phyloP scores from a whole-genome alignment of 2,888 invertebrate genomes.

The Sylvicola cinctus region DNA sequence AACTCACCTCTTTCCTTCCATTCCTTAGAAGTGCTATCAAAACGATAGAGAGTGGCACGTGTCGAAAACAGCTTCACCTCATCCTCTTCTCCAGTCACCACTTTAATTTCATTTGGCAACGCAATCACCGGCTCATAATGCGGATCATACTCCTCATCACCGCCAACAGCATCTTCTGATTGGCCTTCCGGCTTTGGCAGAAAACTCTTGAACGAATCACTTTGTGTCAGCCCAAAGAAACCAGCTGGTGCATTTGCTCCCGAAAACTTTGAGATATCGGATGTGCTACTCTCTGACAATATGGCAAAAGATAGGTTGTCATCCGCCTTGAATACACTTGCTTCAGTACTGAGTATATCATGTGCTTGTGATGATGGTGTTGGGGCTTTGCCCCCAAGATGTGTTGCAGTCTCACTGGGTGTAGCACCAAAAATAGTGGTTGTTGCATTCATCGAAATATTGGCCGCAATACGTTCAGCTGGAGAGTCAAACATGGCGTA shows the following conservation, averaged over 20 bases:
- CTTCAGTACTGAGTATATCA: too few relatives aligned
- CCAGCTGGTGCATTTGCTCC: slow-evolving; percentile 8
- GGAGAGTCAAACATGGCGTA: too few relatives aligned
- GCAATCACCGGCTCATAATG: slow-evolving; percentile 82
- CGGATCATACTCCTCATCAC: slow-evolving; percentile 48
- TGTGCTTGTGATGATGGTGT: too few relatives aligned
- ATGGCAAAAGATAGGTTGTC: too few relatives aligned
- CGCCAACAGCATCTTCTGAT: slow-evolving; percentile 20
- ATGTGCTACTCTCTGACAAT: too few relatives aligned
- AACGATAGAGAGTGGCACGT: slow-evolving; percentile 64
- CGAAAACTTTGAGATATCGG: too few relatives aligned
- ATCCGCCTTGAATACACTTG: too few relatives aligned
- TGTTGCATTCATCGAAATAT: too few relatives aligned
- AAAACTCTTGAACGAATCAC: slow-evolving; percentile 4
- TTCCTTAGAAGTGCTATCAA: slow-evolving; percentile 44
- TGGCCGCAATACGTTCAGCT: too few relatives aligned
- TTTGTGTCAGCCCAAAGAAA: slow-evolving; percentile 19
- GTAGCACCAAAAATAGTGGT: too few relatives aligned
- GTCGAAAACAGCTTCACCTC: slow-evolving; percentile 57
- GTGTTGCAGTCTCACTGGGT: too few relatives aligned
- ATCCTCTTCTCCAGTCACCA: slow-evolving; percentile 82
- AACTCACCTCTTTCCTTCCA: slow-evolving; percentile 75
- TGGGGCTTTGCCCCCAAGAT: too few relatives aligned
- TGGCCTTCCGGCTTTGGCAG: slow-evolving; percentile 11
- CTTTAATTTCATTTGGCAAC: slow-evolving; percentile 65